Evolutionary conservation across 2,797 vertebrate species (phyloP).

Genomic region (Danio aesculapii): DNA sequence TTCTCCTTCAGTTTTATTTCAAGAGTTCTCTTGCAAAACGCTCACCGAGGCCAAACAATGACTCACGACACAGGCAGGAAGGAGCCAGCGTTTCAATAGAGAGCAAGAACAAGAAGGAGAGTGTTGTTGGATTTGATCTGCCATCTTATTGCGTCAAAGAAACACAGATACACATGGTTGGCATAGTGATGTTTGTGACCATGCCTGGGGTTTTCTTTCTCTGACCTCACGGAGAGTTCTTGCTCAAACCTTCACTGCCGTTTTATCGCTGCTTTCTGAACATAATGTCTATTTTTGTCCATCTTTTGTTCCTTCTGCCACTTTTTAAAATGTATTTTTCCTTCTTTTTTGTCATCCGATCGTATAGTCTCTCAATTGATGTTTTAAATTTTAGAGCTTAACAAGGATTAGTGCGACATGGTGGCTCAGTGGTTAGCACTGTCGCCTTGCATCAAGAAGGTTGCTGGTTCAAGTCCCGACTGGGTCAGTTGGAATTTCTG

Average conservation of each 20-base stretch:
- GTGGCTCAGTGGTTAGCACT: no score
- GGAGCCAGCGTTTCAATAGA: constrained; percentile 5
- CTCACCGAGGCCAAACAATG: constrained; percentile 38
- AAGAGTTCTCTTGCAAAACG: background rate
- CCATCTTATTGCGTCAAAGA: constrained; percentile 49
- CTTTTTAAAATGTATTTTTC: background rate
- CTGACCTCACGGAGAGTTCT: constrained; percentile 2
- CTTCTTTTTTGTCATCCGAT: background rate
- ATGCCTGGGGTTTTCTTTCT: constrained; percentile 23
- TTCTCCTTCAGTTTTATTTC: background rate
- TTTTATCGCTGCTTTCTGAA: background rate
- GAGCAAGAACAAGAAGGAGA: constrained; percentile 17
- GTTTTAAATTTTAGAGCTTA: background rate
- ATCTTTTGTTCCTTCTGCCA: background rate
- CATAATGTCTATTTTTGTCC: constrained; percentile 23
- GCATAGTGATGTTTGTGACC: constrained; percentile 50
- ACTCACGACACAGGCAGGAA: background rate
- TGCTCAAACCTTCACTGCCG: background rate
- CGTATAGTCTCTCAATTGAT: background rate
- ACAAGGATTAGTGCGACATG: no score
- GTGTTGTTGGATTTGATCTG: constrained; percentile 48
- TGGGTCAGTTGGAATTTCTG: no score
- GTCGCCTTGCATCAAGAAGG: no score
- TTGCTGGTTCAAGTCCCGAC: no score
- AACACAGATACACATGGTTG: constrained; percentile 48